Base-by-base conservation (phyloP, 2,797 vertebrate species). In the Muscicapa comitata region DNA sequence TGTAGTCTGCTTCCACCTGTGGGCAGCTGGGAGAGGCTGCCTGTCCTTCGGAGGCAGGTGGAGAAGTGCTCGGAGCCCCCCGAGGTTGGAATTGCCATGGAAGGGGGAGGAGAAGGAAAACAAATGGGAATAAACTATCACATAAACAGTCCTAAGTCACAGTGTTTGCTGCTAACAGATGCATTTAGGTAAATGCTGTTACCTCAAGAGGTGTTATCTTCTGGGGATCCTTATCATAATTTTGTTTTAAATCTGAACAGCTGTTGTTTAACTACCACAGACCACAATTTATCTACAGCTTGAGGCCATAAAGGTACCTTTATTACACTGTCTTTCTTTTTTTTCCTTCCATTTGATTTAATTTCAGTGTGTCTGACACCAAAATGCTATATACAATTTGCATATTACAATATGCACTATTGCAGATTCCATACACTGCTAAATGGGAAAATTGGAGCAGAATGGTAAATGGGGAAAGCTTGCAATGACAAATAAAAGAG, bases 221-320 rank as follows among this genome's bases (percentile, higher is more conserved):
- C 95, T 98, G 98, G 98, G 98, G 98, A 98, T 98, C 98, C 98
- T 98, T 98, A 98, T 98, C 98, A 98, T 99, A 98, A 99, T 99
- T 99, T 99, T 98, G 98, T 98, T 98, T 98, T 98, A 99, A 99
- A 99, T 98, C 98, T 97, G 98, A 99, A 99, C 98, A 99, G 98
- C 98, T 99, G 98, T 99, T 99, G 98, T 99, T 99, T 99, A 99
- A 99, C 98, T 98, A 99, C 98, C 96, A 98, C 97, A 98, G 97
- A 97, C 98, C 98, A 99, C 98, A 98, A 98, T 98, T 98, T 98
- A 98, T 98, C 98, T 98, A 97, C 98, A 98, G 98, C 98, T 98
- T 97, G 98, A 92, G 98, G 98, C 98, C 98, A 97, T 97, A 97
- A 98, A 97, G 98, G 98, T 96, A 98, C 97, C 96, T 98, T 98